phyloP scores from a whole-genome alignment of 2,113 vertebrate species.

The Periophthalmodon schlosseri region DNA sequence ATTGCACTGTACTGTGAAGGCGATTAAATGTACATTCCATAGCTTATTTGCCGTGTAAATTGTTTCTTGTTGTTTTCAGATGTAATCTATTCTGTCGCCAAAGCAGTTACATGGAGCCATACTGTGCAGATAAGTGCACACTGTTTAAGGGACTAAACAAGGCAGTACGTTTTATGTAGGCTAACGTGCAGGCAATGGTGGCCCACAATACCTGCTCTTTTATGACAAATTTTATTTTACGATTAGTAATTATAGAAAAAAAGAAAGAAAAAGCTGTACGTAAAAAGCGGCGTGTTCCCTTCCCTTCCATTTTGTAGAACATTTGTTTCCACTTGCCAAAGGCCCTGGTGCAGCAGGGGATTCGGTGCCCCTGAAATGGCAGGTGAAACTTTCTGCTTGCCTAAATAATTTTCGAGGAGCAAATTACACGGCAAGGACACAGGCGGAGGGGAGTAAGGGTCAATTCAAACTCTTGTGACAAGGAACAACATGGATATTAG shows the following conservation, averaged over 20 bases:
- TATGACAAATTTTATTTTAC: slow-evolving; percentile 87
- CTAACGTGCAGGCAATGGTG: slow-evolving; percentile 68
- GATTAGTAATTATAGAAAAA: slow-evolving; percentile 82
- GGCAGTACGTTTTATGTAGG: slow-evolving; percentile 78
- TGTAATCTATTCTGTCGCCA: slow-evolving; percentile 56
- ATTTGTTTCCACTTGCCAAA: slow-evolving; percentile 80
- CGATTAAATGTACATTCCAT: slow-evolving; percentile 80
- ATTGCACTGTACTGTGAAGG: slow-evolving; percentile 67
- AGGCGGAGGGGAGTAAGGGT: slow-evolving; percentile 45
- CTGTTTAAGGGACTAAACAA: slow-evolving; percentile 85
- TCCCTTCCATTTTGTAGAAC: slow-evolving; percentile 78
- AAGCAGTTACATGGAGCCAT: slow-evolving; percentile 67
- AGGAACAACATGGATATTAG: slow-evolving; percentile 57
- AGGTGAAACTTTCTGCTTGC: slow-evolving; percentile 78
- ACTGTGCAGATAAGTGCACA: slow-evolving; percentile 71
- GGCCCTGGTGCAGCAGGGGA: slow-evolving; percentile 71
- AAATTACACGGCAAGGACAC: slow-evolving; percentile 69
- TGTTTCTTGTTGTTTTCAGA: slow-evolving; percentile 72
- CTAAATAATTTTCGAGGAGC: slow-evolving; percentile 78
- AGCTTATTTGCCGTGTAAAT: slow-evolving; percentile 59
- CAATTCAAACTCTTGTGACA: slow-evolving; percentile 55
- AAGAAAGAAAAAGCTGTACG: not conserved
- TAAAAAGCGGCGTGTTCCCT: slow-evolving; percentile 77
- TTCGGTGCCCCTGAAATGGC: slow-evolving; percentile 74
- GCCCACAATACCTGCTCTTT: slow-evolving; percentile 79